Conservation (phyloP, 2,797 vertebrate species). For the Centropyge bicolor region DNA sequence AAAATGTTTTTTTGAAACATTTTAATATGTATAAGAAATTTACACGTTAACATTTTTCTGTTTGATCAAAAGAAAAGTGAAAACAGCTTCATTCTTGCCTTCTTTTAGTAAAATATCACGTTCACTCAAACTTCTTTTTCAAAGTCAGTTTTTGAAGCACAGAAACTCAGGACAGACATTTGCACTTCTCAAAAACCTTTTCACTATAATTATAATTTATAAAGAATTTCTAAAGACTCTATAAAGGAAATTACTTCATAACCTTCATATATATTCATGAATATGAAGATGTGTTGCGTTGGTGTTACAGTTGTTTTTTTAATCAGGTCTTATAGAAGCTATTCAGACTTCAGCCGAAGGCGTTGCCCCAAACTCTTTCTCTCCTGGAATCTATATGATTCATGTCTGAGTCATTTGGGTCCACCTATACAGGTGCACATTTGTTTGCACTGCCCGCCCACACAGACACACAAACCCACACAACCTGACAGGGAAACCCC, state of each 20-base stretch:
- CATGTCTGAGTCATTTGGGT: conserved; percentile 29
- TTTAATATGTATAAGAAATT: not conserved
- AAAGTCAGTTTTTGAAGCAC: not conserved
- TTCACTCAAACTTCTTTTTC: not conserved
- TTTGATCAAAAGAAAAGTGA: not conserved
- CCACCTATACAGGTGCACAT: not conserved
- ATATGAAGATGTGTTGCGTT: no score
- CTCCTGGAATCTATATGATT: conserved; percentile 12
- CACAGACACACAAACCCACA: not conserved
- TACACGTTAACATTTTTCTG: not conserved
- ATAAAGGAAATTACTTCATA: not conserved
- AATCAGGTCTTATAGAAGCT: no score
- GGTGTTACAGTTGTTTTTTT: not conserved
- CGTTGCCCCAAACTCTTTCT: not conserved
- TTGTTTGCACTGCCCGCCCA: rapidly evolving
- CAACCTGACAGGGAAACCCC: not conserved
- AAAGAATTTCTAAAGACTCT: not conserved
- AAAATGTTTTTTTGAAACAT: not conserved
- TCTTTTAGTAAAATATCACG: no score
- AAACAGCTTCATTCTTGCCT: not conserved
- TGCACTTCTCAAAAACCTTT: not conserved
- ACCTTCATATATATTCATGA: no score
- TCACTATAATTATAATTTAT: not conserved
- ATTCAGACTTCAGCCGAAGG: not conserved
- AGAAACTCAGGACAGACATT: not conserved